Conservation (phyloP, 2,888 invertebrate species). For the Napeogenes inachia region DNA sequence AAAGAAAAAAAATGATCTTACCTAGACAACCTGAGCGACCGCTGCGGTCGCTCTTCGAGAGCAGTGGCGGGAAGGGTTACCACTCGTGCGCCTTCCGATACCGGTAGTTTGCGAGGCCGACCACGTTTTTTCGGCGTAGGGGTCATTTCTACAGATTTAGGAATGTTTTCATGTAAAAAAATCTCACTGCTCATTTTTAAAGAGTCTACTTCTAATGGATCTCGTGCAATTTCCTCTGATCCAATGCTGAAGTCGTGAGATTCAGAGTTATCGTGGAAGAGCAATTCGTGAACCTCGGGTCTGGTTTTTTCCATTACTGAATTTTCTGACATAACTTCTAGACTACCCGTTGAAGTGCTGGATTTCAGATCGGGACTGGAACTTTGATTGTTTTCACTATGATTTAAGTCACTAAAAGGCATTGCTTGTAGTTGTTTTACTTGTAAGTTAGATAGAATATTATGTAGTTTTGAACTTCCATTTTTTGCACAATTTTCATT, state of each 20-base stretch:
- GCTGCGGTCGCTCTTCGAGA: conserved; percentile 67
- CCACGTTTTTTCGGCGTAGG: conserved; percentile 71
- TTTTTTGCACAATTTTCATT: conserved; percentile 72
- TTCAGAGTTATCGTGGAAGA: conserved; percentile 68
- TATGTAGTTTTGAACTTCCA: conserved; percentile 73
- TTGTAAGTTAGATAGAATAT: conserved; percentile 68
- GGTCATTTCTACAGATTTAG: conserved; percentile 51
- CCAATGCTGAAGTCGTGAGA: conserved; percentile 56
- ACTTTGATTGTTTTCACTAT: conserved; percentile 48
- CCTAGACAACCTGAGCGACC: conserved; percentile 68
- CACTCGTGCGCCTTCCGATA: conserved; percentile 54
- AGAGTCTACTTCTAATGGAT: conserved; percentile 64
- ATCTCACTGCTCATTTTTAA: conserved; percentile 39
- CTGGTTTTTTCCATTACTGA: conserved; percentile 51
- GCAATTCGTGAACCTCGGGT: conserved; percentile 59
- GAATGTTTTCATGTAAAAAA: conserved; percentile 39
- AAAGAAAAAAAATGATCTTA: conserved; percentile 33
- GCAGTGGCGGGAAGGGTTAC: conserved; percentile 57
- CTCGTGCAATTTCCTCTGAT: conserved; percentile 62
- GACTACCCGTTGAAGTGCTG: conserved; percentile 59
- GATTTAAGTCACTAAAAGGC: conserved; percentile 52
- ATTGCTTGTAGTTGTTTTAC: conserved; percentile 61
- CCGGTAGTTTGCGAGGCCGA: conserved; percentile 64
- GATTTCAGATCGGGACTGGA: conserved; percentile 53
- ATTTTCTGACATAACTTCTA: conserved; percentile 50